Base-by-base conservation (phyloP, 2,888 invertebrate species). In the Gortyna flavago region DNA sequence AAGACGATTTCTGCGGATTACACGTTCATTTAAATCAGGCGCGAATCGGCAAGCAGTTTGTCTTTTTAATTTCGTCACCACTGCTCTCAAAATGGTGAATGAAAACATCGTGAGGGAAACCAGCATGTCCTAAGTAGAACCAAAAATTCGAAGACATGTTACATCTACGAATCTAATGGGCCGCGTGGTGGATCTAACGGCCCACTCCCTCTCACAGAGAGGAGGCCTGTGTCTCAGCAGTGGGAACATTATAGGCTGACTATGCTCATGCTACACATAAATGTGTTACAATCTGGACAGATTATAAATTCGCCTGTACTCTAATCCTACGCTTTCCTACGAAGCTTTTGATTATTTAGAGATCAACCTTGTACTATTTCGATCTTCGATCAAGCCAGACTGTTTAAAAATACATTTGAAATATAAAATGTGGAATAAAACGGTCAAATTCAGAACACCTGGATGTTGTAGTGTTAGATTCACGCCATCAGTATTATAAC, bases 281-380 rank as follows among this genome's bases (percentile, higher is more conserved):
- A 79, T 81, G 77, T 85, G 80, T 80, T 81, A 82, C 71, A 83
- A 75, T 83, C 74, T 77, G 69, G 59, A 71, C 75, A 78, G 68
- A 80, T 65, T 81, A 87, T 86, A 89, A 89, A 88, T 90, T 87
- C 80, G 67, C 88, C 86, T 79, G 72, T 84, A 89, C 87, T 88
- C 80, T 77, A 91, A 93, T 89, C 92, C 91, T 92, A 92, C 93
- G 91, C 92, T 90, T 92, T 91, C 88, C 85, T 89, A 89, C 88
- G 81, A 86, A 91, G 84, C 90, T 84, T 89, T 90, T 88, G 90
- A 93, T 93, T 95, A 95, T 95, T 95, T 94, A 87, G 85, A 95
- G 94, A 92, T 89, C 91, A 94, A 91, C 95, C 95, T 95, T 95
- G 95, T 89, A 86, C 93, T 95, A 95, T 95, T 95, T 93, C 87